Evolutionary conservation across 92 coral and sea anemone species (phyloP).

Genomic region (Zoanthus sansibaricus): DNA sequence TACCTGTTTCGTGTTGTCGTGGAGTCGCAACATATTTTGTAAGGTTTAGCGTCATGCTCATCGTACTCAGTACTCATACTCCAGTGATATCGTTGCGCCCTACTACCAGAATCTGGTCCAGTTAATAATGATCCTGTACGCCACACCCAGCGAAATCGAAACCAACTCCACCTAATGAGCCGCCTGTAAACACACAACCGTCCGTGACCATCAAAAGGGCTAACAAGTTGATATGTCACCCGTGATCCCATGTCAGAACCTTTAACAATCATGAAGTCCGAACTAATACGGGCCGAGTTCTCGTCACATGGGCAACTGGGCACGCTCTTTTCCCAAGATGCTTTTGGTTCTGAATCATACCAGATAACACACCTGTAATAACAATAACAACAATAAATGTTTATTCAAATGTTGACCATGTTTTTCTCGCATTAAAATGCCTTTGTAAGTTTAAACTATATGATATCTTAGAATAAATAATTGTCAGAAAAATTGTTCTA

Average conservation of each 20-base stretch:
- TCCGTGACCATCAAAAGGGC: slow-evolving; percentile 15
- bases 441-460: no score
- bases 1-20: slow-evolving; percentile 20
- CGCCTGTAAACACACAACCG: slow-evolving; percentile 19
- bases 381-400: no score
- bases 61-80: not conserved
- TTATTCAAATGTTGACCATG: no score
- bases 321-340: not conserved
- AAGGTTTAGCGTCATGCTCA: slow-evolving; percentile 1
- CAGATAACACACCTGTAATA: slow-evolving; percentile 20
- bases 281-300: not conserved
- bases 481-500: no score
- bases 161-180: not conserved
- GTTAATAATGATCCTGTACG: not conserved
- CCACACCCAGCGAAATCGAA: not conserved
- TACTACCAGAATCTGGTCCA: not conserved
- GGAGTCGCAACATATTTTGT: slow-evolving; percentile 19
- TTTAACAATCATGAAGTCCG: not conserved
- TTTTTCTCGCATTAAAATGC: no score
- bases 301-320: slow-evolving; percentile 37
- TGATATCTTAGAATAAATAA: no score
- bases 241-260: not conserved
- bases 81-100: slow-evolving; percentile 14
- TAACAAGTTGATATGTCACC: not conserved
- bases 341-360: slow-evolving; percentile 17